phyloP scores from a whole-genome alignment of 2,888 invertebrate species.

The Athetis lepigone region DNA sequence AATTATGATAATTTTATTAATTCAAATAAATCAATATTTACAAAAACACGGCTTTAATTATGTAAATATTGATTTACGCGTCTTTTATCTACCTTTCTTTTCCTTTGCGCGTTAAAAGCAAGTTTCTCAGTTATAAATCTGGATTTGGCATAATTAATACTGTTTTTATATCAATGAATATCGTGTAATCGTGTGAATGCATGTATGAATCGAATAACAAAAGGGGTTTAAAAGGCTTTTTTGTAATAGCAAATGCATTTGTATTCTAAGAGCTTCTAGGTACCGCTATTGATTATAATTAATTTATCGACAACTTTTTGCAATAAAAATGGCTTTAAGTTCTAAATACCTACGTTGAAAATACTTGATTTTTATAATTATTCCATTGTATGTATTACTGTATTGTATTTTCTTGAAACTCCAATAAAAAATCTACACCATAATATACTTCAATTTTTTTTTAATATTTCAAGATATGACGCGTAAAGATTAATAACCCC shows the following conservation, averaged over 20 bases:
- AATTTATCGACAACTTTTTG: not conserved
- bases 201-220: not conserved
- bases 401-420: too few relatives aligned
- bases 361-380: too few relatives aligned
- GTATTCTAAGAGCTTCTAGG: not conserved
- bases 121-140: conserved; percentile 21
- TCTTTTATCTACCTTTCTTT: conserved; percentile 16
- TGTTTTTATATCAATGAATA: conserved; percentile 18
- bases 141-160: conserved; percentile 5
- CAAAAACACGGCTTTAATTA: conserved; percentile 5
- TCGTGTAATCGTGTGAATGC: conserved; percentile 28
- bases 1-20: conserved; percentile 36
- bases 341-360: too few relatives aligned
- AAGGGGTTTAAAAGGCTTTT: not conserved
- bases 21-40: conserved; percentile 37
- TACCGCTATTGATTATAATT: not conserved
- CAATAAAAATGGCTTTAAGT: too few relatives aligned
- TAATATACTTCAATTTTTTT: not conserved
- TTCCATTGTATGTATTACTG: too few relatives aligned
- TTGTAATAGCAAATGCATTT: not conserved
- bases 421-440: not conserved
- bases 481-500: conserved; percentile 8
- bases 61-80: conserved; percentile 19
- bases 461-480: not conserved
- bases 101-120: conserved; percentile 10